Percentiles rank a stretch among this genome's conserved stretches.
These are phyloP conservation scores for Agonopterix heracliana DNA, from an alignment of 2,888 invertebrate species.

Conservation along the genomic window DNA sequence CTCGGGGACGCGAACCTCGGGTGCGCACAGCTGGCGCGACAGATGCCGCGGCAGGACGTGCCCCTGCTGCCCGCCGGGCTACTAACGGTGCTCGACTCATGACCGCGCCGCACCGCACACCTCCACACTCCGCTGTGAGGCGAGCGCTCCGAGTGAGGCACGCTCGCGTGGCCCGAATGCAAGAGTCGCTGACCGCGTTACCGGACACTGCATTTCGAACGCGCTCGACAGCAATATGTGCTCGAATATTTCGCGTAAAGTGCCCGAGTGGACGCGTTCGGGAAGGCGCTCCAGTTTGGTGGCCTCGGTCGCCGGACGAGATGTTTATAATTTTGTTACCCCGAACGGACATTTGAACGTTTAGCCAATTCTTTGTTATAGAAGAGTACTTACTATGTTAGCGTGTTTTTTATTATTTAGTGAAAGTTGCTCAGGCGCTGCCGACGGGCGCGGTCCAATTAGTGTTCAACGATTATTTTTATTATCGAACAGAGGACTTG, in stretches of 20 bases:
- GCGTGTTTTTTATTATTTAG: conserved; percentile 67
- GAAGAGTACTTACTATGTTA: conserved; percentile 69
- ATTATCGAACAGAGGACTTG: conserved; percentile 50
- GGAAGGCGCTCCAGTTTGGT: conserved; percentile 19
- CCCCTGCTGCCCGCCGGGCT: conserved; percentile 58
- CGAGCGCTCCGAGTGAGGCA: conserved; percentile 43
- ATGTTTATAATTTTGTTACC: conserved; percentile 41
- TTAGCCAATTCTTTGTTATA: conserved; percentile 68
- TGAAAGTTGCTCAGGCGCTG: conserved; percentile 74
- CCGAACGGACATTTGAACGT: conserved; percentile 48
- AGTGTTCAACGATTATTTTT: conserved; percentile 64
- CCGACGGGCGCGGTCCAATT: conserved; percentile 68
- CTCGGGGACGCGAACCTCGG: conserved; percentile 68
- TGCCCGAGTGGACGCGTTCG: conserved; percentile 17
- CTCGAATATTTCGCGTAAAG: conserved; percentile 11
- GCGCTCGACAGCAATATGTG: conserved; percentile 13
- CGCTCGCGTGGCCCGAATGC: conserved; percentile 19
- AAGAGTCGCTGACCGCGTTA: conserved; percentile 49
- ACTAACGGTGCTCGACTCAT: conserved; percentile 69
- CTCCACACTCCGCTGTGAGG: conserved; percentile 57
- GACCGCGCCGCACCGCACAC: conserved; percentile 64
- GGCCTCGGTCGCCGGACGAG: conserved; percentile 24
- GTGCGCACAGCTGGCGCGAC: conserved; percentile 65
- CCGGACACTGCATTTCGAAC: conserved; percentile 28
- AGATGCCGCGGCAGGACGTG: conserved; percentile 60